Percentiles rank a stretch among this genome's conserved stretches.
Evolutionary conservation across 2,113 vertebrate genomes (phyloP).

Genomic region (Leptocoma aspasia): DNA sequence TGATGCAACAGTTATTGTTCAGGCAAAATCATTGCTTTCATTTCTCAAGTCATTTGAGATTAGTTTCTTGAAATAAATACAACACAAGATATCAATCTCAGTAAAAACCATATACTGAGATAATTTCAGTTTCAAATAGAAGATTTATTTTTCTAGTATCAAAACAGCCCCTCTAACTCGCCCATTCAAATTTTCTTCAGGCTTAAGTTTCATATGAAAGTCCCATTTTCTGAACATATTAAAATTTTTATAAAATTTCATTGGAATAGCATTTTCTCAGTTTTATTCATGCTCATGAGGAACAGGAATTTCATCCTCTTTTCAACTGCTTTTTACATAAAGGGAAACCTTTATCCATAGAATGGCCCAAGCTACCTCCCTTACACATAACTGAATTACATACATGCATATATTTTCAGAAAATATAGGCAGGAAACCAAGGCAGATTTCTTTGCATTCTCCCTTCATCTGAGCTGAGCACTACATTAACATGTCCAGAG

Average conservation of each 20-base stretch:
- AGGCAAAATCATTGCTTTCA: constrained; percentile 66
- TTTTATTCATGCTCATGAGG: not conserved
- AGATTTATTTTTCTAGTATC: constrained; percentile 56
- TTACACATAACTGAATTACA: not conserved
- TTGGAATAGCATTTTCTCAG: not conserved
- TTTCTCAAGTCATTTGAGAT: constrained; percentile 62
- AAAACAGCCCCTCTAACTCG: constrained; percentile 49
- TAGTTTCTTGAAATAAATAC: constrained; percentile 70
- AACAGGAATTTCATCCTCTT: constrained; percentile 8
- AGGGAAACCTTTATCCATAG: not conserved
- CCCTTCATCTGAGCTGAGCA: constrained; percentile 1
- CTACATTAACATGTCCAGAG: not conserved
- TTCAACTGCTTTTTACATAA: not conserved
- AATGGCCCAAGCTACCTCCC: not conserved
- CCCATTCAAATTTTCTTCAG: constrained; percentile 60
- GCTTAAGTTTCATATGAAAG: constrained; percentile 47
- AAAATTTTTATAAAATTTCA: constrained; percentile 61
- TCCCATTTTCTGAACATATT: constrained; percentile 41
- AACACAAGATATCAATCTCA: constrained; percentile 40
- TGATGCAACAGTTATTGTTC: constrained; percentile 59
- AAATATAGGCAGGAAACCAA: not conserved
- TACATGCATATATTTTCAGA: not conserved
- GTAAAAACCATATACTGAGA: constrained; percentile 59
- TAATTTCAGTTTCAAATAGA: constrained; percentile 65
- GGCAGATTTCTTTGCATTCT: constrained; percentile 1